Evolutionary conservation across 2,113 vertebrate genomes (phyloP).

Genomic region (Chlamydotis undulata): DNA sequence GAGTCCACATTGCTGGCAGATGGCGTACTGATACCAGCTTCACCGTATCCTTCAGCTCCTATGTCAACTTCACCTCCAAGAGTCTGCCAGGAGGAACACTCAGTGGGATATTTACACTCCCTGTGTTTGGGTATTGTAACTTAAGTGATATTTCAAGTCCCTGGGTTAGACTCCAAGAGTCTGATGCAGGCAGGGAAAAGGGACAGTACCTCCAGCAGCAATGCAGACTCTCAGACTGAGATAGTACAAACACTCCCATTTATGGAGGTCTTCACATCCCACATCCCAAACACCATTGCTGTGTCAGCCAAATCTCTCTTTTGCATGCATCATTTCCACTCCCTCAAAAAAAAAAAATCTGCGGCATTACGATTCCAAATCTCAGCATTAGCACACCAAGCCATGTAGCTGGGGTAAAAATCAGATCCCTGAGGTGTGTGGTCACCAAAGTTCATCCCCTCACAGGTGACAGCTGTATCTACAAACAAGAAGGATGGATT

Average conservation of each 20-base stretch:
- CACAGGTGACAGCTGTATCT: not conserved
- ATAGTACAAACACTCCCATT: not conserved
- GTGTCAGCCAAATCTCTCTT: not conserved
- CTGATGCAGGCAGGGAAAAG: not conserved
- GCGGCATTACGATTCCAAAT: rapidly evolving
- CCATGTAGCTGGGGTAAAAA: not conserved
- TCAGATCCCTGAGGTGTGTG: not conserved
- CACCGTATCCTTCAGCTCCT: not conserved
- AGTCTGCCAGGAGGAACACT: not conserved
- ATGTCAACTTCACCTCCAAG: not conserved
- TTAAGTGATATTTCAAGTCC: not conserved
- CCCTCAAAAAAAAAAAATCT: not conserved
- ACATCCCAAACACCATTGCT: not conserved
- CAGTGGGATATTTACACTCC: not conserved
- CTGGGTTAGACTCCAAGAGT: not conserved
- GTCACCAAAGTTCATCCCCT: not conserved
- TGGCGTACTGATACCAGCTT: not conserved
- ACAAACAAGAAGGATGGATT: not conserved
- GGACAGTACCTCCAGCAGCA: not conserved
- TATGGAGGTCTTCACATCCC: not conserved
- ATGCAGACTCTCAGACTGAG: not conserved
- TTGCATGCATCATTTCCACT: not conserved
- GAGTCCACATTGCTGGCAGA: not conserved
- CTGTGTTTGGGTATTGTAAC: not conserved
- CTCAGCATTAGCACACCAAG: not conserved